Percentiles rank a stretch among this genome's conserved stretches.
Evolutionary conservation across 1,140 invertebrate genomes (phyloP).

Genomic region (Coenobita brevimanus): DNA sequence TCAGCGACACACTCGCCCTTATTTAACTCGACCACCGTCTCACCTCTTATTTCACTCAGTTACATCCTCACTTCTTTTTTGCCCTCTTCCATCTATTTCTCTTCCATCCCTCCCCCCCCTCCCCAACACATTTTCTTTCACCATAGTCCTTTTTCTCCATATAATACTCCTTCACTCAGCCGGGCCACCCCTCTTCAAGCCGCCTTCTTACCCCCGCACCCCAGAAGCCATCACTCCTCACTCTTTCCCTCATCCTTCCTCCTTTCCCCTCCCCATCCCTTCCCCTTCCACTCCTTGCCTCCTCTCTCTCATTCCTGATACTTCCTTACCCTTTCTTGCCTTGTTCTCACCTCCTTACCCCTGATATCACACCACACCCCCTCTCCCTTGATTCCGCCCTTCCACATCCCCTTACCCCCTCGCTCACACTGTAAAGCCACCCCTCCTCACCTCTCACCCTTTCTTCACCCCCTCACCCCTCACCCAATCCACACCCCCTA

Average conservation of each 20-base stretch:
- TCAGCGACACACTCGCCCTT: no score
- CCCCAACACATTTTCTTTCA: background rate
- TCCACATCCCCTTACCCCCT: background rate
- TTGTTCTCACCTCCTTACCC: no score
- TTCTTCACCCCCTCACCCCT: background rate
- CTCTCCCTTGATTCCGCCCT: background rate
- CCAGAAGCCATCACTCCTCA: background rate
- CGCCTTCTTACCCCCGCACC: background rate
- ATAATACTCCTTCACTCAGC: background rate
- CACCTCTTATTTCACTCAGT: background rate
- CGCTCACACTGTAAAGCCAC: background rate
- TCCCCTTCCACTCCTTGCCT: no score
- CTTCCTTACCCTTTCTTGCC: background rate
- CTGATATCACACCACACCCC: no score
- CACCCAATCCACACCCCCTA: no score
- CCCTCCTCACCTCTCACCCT: background rate
- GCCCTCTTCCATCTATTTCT: background rate
- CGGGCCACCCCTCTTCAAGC: background rate
- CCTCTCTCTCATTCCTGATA: background rate
- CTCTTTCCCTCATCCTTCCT: background rate
- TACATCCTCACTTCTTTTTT: background rate
- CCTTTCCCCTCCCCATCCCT: background rate
- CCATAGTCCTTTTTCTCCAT: background rate
- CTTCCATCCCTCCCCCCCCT: background rate
- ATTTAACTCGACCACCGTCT: background rate